A percentile compares a stretch with the other conserved stretches of the same genome.
Evolutionary conservation across 2,113 vertebrate genomes (phyloP).

Genomic region (Leucopternis melanops): DNA sequence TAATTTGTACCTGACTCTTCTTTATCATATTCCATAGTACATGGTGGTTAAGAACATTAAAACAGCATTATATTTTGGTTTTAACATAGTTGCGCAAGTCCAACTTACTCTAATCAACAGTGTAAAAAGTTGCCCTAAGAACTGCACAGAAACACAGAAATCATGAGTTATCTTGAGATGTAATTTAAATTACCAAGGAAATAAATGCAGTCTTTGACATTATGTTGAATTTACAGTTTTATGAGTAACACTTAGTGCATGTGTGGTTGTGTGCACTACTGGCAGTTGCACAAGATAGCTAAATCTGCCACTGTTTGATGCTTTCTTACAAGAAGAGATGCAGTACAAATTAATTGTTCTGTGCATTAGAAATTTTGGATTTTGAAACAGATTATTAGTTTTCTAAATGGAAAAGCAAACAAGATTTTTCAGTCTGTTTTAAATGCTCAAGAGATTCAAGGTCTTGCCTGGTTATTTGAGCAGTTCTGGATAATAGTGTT

Average conservation of each 20-base stretch:
- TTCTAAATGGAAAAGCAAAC: not conserved
- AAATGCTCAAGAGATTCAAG: not conserved
- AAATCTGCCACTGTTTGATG: not conserved
- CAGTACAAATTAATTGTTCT: not conserved
- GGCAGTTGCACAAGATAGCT: not conserved
- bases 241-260: fast-evolving
- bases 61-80: not conserved
- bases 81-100: not conserved
- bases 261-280: too few relatives aligned
- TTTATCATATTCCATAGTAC: not conserved
- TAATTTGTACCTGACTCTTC: not conserved
- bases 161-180: not conserved
- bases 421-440: not conserved
- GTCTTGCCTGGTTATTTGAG: not conserved
- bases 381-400: not conserved
- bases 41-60: not conserved
- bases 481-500: not conserved
- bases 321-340: not conserved
- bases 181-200: not conserved
- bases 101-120: fast-evolving
- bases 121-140: not conserved
- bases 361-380: not conserved
- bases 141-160: not conserved
- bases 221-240: not conserved
- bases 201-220: not conserved